Percentiles rank a stretch among this genome's conserved stretches.
These are phyloP conservation scores for Heliconius ethilla DNA, from an alignment of 2,888 invertebrate genomes.

Conservation along the genomic window DNA sequence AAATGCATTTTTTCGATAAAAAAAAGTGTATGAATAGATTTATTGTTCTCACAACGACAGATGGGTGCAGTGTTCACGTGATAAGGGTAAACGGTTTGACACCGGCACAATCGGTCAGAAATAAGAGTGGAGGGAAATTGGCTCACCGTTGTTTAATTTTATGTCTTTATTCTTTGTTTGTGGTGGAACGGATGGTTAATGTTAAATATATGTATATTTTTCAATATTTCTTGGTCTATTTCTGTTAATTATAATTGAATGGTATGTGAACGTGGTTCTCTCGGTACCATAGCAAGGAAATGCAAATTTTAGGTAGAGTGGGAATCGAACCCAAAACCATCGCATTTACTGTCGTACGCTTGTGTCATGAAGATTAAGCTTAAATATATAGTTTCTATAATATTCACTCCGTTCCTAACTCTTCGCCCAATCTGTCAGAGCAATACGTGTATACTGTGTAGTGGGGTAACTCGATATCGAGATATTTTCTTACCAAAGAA, in stretches of 20 bases:
- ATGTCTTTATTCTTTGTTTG: constrained; percentile 5
- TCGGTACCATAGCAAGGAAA: no score
- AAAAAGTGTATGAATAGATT: constrained; percentile 46
- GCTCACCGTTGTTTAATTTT: not conserved
- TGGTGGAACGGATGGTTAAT: not conserved
- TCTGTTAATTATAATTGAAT: no score
- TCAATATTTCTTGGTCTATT: not conserved
- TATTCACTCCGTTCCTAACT: not conserved
- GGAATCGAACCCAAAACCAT: no score
- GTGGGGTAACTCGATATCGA: not conserved
- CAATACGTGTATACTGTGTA: not conserved
- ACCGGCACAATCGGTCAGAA: constrained; percentile 70
- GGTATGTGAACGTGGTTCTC: no score
- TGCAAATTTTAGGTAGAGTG: no score
- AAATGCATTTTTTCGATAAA: constrained; percentile 6
- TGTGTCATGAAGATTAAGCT: no score
- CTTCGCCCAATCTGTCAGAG: not conserved
- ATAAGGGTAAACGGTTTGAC: constrained; percentile 77
- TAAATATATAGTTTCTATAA: no score
- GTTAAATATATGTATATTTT: not conserved
- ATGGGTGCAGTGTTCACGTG: constrained; percentile 57
- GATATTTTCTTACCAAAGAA: not conserved
- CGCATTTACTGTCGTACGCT: no score
- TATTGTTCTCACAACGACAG: constrained; percentile 70
- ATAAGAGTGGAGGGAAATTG: constrained; percentile 7